Conservation (phyloP, 2,888 invertebrate species). For the Cryptocephalus moraei region DNA sequence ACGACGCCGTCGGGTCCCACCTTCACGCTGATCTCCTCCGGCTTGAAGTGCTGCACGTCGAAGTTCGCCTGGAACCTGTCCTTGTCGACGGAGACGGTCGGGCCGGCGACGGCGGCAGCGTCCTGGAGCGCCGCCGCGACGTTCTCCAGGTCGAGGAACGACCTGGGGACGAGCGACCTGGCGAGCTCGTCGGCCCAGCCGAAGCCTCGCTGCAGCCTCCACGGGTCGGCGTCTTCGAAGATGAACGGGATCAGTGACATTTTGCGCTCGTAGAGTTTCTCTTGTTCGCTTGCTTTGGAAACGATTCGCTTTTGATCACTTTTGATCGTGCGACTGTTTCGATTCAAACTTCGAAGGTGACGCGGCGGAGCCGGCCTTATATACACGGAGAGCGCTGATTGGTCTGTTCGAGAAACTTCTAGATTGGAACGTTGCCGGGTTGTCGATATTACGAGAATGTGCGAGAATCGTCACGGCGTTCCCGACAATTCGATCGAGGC, state of each 20-base stretch:
- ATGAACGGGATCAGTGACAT: constrained; percentile 7
- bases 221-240: constrained; percentile 4
- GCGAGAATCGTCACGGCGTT: too few species aligned
- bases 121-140: constrained; percentile 1
- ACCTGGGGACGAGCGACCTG: background rate
- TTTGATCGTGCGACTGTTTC: background rate
- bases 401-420: too few species aligned
- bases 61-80: constrained; percentile 11
- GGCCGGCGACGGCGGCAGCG: background rate
- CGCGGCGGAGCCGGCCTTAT: too few species aligned
- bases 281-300: background rate
- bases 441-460: too few species aligned
- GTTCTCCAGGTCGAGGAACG: constrained; percentile 1
- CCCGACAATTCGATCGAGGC: too few species aligned
- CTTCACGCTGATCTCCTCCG: constrained; percentile 11
- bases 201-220: background rate
- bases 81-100: constrained; percentile 5
- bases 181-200: constrained; percentile 1
- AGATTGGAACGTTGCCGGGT: too few species aligned
- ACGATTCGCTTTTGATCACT: background rate
- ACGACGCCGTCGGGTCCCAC: constrained; percentile 7
- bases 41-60: constrained; percentile 12
- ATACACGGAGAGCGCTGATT: background rate
- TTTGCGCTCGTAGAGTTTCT: background rate
- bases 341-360: too few species aligned